Evolutionary conservation across 2,888 invertebrate species (phyloP), one percentile per base, ranked within the genome.

Genomic region (Drosophila crucigera): DNA sequence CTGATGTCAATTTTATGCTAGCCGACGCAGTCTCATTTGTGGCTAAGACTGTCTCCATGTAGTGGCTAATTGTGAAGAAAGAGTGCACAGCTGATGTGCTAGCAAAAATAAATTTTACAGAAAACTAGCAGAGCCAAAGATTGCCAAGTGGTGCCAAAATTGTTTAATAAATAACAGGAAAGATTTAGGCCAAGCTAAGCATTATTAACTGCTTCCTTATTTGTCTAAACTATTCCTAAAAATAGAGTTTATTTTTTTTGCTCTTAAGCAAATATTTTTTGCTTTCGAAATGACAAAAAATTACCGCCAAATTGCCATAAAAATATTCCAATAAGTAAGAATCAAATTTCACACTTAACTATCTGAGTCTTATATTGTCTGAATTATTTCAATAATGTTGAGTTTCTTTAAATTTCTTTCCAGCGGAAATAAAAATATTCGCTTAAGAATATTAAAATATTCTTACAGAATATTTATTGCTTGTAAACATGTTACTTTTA

Each of bases 1-100:
- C 49, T 31, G 41, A 28, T 47, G 14, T 35, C 50, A 43, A 47
- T 37, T 49, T 66, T 31, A 50, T n/a, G 43, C 22, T 9, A 31
- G 16, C 37, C 41, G 11, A 7, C 9, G 9, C 10, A 54, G 22
- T 19, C 56, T 25, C 64, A 63, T 37, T 14, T 55, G 54, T 28
- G 53, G 10, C 41, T 28, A 10, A 28, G 14, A 22, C 49, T 53
- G 54, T 0, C 35, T 35, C 16, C n/a, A 43, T 43, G 6, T 6
- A 22, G 16, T 41, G 41, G 25, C 19, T 56, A 71, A 56, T 71
- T 73, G 30, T 39, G 2, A 41, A 31, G n/a, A 14, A 41, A 28
- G n/a, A n/a, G 35, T 28, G 37, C 16, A 16, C 47, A 37, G 54
- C 16, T 22, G 25, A 5, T 16, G 19, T 28, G 25, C 25, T 0